Evolutionary conservation across 2,888 invertebrate genomes (phyloP), one percentile per base, ranked within the genome.

Genomic region (Drosophila ustulata): DNA sequence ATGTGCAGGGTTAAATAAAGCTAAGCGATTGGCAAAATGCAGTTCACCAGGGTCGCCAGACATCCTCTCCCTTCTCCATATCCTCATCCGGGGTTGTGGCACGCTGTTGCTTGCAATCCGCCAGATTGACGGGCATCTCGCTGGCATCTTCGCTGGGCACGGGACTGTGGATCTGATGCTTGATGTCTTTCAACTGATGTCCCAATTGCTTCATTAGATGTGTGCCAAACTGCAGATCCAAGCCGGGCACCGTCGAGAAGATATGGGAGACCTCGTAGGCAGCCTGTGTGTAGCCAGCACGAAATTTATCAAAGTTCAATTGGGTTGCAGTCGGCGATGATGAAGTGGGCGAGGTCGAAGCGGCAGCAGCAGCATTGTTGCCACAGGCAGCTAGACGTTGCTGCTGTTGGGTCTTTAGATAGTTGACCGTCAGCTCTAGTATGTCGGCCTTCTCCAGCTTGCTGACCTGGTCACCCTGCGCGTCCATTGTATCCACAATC

Each of bases 381-480:
- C 30, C 43, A n/a, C 30, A 58, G 7, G 76, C 18, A 18, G 18
- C 73, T n/a, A 70, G 30, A 49, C 78, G 77, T 51, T 96, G 94
- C 88, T 96, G 96, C 80, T 89, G 90, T 63, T 91, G 91, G 2
- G 83, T 79, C 77, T 90, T 91, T 39, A 92, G 84, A 74, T 92
- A 92, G 70, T 96, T 95, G 55, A 97, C 97, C 18, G 97, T 97
- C 92, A 97, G 93, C 91, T 97, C 97, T 90, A 97, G 94, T 86
- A 97, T 97, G 92, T 97, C 97, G 9, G 97, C 97, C 92, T 97
- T 97, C 92, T 97, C 97, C 93, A 97, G 92, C 90, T 97, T 97
- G 80, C 96, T 96, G 66, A 97, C 96, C 93, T 97, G 97, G 92
- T 97, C 97, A 71, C 97, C 97, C 93, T 97, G 97, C 63, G 96